phyloP scores from a whole-genome alignment of 2,888 invertebrate genomes.

The Cremastinae sp. region DNA sequence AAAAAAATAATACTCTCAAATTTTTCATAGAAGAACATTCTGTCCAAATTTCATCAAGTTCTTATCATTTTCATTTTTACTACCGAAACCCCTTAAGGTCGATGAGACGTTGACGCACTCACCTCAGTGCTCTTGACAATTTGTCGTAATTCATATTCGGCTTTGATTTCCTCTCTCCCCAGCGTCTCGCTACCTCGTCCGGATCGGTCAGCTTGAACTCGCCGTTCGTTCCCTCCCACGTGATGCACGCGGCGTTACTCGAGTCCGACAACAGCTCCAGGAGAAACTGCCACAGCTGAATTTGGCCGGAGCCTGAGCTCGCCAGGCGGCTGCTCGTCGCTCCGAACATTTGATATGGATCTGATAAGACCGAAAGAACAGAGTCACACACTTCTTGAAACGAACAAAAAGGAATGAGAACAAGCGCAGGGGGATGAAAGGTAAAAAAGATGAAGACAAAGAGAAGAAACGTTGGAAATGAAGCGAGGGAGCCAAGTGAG shows the following conservation, averaged over 20 bases:
- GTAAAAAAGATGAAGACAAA: background rate
- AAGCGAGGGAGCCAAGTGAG: slow-evolving; percentile 1
- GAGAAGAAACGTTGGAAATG: background rate
- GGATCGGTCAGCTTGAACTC: slow-evolving; percentile 99
- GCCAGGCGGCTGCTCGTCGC: slow-evolving; percentile 97
- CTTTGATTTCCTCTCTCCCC: slow-evolving; percentile 99
- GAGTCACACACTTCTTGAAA: too few relatives aligned
- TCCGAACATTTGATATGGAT: slow-evolving; percentile 99
- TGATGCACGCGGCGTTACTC: slow-evolving; percentile 97
- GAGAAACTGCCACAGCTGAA: slow-evolving; percentile 99
- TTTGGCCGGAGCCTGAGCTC: slow-evolving; percentile 98
- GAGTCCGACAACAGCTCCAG: slow-evolving; percentile 97
- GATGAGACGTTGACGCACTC: too few relatives aligned
- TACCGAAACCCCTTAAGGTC: too few relatives aligned
- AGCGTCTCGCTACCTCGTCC: slow-evolving; percentile 97
- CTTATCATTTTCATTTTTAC: too few relatives aligned
- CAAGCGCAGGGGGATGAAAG: background rate
- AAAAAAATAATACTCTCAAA: too few relatives aligned
- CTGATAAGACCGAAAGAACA: slow-evolving; percentile 83
- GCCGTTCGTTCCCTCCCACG: slow-evolving; percentile 99
- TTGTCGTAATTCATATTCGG: slow-evolving; percentile 99
- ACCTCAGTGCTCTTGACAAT: slow-evolving; percentile 97
- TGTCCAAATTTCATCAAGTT: background rate
- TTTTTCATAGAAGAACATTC: too few relatives aligned
- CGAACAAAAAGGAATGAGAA: background rate